Base-by-base conservation (phyloP, 2,888 invertebrate species). In the Erebia ligea region DNA sequence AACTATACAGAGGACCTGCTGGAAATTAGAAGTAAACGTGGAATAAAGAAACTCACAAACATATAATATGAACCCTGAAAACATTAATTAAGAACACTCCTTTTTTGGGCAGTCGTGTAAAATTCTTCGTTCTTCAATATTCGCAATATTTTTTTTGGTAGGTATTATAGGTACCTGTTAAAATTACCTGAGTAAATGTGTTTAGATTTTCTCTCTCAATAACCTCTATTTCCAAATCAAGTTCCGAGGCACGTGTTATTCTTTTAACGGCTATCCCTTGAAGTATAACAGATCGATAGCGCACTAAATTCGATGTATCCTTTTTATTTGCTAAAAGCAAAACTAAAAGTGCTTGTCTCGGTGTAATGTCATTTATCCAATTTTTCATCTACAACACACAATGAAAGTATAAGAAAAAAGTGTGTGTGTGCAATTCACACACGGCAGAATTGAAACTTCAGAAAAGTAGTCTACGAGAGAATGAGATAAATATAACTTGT, bases 181-280 rank as follows among this genome's bases (percentile, higher is more conserved):
- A 25, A 52, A 10, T 63, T 76, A 90, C 91, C 85, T 84, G 81
- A n/a, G 81, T 76, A 45, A 81, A 71, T 73, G 80, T 82, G 73
- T 84, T 83, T 19, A 90, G 78, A 74, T 86, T 83, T 80, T 92
- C 92, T 71, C 78, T 87, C 75, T 91, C 91, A 73, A 92, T 89
- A 0, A 92, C 91, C 82, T 92, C 91, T 15, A 91, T 88, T 78
- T 92, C 92, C 88, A 90, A 88, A 70, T 92, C 90, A 45, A 92
- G 79, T 79, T 92, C 92, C 1, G 82, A 81, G 4, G 84, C 82
- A 34, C 84, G 80, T 10, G 91, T 92, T 15, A 92, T 92, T 76
- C 92, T 87, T 42, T 89, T 90, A 1, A 90, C 84, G 10, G 92
- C 91, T 59, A 92, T 92, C 0, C 88, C 92, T 78, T 92, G 92